A percentile compares a stretch with the other conserved stretches of the same genome.
Conservation (phyloP, 2,888 invertebrate species). For the Orthosia cruda region DNA sequence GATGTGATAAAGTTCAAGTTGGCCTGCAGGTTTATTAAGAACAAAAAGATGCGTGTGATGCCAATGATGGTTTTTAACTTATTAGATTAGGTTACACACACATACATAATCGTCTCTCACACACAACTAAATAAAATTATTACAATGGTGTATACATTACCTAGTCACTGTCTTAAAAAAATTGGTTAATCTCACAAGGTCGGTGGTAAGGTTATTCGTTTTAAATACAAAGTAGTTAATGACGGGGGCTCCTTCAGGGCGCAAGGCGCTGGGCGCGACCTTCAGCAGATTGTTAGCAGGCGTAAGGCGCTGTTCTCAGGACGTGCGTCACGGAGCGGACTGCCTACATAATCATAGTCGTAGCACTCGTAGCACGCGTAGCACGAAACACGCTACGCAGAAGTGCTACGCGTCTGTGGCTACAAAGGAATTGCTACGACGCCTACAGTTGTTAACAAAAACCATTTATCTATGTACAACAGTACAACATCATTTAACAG, state of each 20-base stretch:
- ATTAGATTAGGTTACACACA: no score
- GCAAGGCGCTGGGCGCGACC: slow-evolving; percentile 21
- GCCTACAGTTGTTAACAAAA: neutral
- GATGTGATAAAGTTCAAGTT: no score
- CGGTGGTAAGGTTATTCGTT: neutral
- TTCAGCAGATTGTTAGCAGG: slow-evolving; percentile 51
- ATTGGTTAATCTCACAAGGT: slow-evolving; percentile 1
- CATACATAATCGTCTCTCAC: no score
- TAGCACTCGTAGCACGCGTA: slow-evolving; percentile 16
- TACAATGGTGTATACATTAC: neutral
- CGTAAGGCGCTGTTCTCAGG: slow-evolving; percentile 44
- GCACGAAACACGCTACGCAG: slow-evolving; percentile 53
- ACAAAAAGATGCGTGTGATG: no score
- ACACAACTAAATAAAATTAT: no score
- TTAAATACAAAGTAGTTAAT: slow-evolving; percentile 2
- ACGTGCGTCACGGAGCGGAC: slow-evolving; percentile 62
- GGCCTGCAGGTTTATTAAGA: no score
- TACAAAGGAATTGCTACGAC: slow-evolving; percentile 17
- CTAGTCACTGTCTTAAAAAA: neutral
- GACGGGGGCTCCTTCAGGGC: neutral
- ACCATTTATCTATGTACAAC: no score
- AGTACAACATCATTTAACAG: no score
- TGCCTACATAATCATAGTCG: slow-evolving; percentile 51
- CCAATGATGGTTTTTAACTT: no score
- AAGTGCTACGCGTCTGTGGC: slow-evolving; percentile 24